phyloP scores from a whole-genome alignment of 2,113 vertebrate species.

The Ceyx melanurus region DNA sequence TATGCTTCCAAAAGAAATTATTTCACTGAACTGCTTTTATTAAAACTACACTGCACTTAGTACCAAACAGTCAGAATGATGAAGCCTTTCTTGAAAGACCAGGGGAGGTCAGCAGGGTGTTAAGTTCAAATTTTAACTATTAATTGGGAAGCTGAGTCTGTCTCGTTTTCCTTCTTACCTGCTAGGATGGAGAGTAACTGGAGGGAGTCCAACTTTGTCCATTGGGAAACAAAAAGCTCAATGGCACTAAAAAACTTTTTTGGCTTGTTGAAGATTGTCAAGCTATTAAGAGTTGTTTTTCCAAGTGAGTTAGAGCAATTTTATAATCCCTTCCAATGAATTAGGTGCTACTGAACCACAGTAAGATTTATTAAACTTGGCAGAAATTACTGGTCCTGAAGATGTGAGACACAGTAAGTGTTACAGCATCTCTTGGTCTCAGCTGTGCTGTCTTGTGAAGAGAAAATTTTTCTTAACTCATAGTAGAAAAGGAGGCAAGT shows the following conservation, averaged over 20 bases:
- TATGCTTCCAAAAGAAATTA: background rate
- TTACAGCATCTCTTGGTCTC: background rate
- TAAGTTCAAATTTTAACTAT: background rate
- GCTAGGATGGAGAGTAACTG: background rate
- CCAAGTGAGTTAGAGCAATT: background rate
- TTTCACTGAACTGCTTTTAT: background rate
- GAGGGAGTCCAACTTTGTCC: background rate
- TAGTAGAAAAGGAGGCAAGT: background rate
- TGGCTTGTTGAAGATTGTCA: background rate
- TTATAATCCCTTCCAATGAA: background rate
- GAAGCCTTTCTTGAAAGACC: background rate
- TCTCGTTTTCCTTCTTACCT: background rate
- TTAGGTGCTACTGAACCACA: background rate
- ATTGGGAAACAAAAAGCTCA: background rate
- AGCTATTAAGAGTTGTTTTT: background rate
- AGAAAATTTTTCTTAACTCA: background rate
- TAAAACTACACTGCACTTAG: background rate
- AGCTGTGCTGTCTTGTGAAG: background rate
- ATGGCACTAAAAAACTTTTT: background rate
- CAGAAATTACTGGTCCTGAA: background rate
- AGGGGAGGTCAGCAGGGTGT: background rate
- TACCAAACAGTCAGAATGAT: background rate
- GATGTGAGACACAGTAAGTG: background rate
- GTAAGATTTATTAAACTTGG: background rate
- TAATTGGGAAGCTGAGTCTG: background rate